Evolutionary conservation across 1,140 invertebrate genomes (phyloP), one percentile per base, ranked within the genome.

Genomic region (Helicoverpa armigera): DNA sequence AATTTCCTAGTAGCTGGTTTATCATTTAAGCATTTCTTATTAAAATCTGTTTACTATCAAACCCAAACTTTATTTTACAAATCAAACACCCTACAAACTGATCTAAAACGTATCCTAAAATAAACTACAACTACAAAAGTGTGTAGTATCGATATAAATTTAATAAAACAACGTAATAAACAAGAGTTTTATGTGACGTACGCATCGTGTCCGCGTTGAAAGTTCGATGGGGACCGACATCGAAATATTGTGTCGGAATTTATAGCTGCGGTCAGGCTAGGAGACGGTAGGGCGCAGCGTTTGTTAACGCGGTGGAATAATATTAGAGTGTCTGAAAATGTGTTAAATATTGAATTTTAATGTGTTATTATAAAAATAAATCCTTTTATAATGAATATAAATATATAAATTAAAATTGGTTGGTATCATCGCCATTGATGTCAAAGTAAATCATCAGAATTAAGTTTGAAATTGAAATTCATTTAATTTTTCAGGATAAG

Each of bases 181-280:
- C 79, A 80, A 61, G 16, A 56, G 29, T 23, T 56, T 43, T 58
- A 54, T 73, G 67, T 79, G 69, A 81, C 80, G 54, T 67, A 74
- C 54, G 70, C 77, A 67, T 79, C 80, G 77, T 79, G 80, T 79
- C 50, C 73, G 50, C 63, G 65, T 82, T 81, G 85, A 85, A 90
- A 89, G 84, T 89, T 88, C 86, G 86, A 87, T 85, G 81, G 82
- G 87, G 85, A 58, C 58, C 73, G 87, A 85, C 85, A 85, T 80
- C 91, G 85, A 92, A 92, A 92, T 92, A 92, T 91, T 91, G 88
- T 91, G 88, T 89, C 86, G 84, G 81, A 91, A 93, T 91, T 93
- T 91, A 93, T 91, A 73, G 89, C 85, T 87, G 89, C 87, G 89
- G 90, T 91, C 86, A 89, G 83, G 81, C 86, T 79, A 85, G 63